These are phyloP conservation scores for Megastigmus dorsalis DNA, from an alignment of 2,888 invertebrate genomes.

Conservation along the genomic window DNA sequence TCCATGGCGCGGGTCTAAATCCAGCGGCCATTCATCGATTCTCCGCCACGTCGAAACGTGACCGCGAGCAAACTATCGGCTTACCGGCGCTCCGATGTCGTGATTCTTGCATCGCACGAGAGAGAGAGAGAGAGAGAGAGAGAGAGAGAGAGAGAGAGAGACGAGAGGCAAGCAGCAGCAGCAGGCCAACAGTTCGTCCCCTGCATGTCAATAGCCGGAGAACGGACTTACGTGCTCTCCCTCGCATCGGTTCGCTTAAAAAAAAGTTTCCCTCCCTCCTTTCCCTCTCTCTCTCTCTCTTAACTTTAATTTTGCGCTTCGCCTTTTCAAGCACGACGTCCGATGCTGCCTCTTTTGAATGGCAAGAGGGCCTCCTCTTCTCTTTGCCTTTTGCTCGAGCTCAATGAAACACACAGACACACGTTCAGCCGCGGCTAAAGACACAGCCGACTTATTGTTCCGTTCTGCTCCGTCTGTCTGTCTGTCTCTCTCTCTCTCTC, in stretches of 20 bases:
- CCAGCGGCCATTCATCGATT: constrained; percentile 36
- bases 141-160: too few relatives aligned
- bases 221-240: background rate
- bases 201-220: constrained; percentile 36
- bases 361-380: background rate
- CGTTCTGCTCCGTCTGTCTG: too few relatives aligned
- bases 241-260: background rate
- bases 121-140: background rate
- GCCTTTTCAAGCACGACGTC: too few relatives aligned
- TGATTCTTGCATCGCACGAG: background rate
- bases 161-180: too few relatives aligned
- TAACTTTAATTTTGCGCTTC: too few relatives aligned
- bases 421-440: too few relatives aligned
- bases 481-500: too few relatives aligned
- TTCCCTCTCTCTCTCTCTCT: background rate
- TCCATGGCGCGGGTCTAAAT: background rate
- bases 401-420: background rate
- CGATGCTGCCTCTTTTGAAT: background rate
- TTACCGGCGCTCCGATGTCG: constrained; percentile 40
- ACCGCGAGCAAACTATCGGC: constrained; percentile 51
- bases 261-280: background rate
- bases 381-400: background rate
- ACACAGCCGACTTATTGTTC: too few relatives aligned
- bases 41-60: constrained; percentile 44
- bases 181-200: too few relatives aligned